Percentiles rank a stretch among this genome's conserved stretches.
phyloP scores from a whole-genome alignment of 2,113 vertebrate genomes.

The Mixornis gularis region DNA sequence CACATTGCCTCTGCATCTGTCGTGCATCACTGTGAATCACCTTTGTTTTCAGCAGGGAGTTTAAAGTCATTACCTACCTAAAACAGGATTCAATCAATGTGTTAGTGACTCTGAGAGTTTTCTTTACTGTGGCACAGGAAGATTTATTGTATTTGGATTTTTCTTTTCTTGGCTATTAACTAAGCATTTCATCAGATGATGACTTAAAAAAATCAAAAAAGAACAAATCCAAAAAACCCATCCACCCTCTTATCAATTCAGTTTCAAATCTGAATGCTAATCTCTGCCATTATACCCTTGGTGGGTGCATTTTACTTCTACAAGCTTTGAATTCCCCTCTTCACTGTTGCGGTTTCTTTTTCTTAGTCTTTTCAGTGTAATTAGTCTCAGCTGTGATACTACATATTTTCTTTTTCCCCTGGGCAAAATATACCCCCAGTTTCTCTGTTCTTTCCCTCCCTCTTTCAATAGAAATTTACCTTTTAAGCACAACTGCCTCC shows the following conservation, averaged over 20 bases:
- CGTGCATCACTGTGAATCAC: conserved; percentile 16
- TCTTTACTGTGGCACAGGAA: neutral
- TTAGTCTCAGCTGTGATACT: neutral
- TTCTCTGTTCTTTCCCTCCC: neutral
- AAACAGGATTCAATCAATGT: neutral
- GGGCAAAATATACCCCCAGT: neutral
- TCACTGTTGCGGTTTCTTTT: neutral
- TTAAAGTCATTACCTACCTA: conserved; percentile 24
- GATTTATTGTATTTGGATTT: neutral
- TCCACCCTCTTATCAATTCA: neutral
- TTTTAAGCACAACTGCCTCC: neutral
- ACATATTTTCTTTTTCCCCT: neutral
- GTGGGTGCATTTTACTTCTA: neutral
- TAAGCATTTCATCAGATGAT: neutral
- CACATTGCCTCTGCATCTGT: conserved; percentile 17
- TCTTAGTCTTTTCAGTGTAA: neutral
- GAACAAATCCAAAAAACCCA: neutral
- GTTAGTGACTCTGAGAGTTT: neutral
- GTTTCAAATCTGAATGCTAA: neutral
- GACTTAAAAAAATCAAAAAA: neutral
- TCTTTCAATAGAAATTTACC: neutral
- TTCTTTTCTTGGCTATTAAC: neutral
- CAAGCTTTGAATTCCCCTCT: neutral
- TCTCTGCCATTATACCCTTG: neutral
- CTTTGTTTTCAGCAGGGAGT: conserved; percentile 32